Evolutionary conservation across 2,888 invertebrate genomes (phyloP).

Genomic region (Campoplex capitator): DNA sequence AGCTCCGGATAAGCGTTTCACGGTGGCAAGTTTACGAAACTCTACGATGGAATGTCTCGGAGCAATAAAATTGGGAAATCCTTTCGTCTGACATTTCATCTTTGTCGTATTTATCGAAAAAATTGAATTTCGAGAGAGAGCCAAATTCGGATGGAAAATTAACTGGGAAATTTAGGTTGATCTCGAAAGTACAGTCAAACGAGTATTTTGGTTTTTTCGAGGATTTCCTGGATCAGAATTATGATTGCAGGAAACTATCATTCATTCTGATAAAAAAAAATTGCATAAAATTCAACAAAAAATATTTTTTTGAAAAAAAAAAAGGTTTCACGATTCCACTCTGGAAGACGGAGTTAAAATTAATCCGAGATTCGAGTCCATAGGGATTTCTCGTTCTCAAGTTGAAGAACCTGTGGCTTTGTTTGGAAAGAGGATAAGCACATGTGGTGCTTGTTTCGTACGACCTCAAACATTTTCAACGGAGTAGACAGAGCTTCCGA

Average conservation of each 20-base stretch:
- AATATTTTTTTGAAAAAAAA: not conserved
- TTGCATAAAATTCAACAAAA: not conserved
- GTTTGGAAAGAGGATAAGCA: slow-evolving; percentile 43
- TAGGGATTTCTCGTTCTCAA: not conserved
- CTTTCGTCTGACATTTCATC: not conserved
- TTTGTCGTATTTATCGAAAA: not conserved
- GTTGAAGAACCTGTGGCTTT: slow-evolving; percentile 47
- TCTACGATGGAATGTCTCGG: slow-evolving; percentile 14
- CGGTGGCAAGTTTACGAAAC: slow-evolving; percentile 15
- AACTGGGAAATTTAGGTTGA: not conserved
- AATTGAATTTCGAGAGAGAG: not conserved
- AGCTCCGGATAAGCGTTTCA: not conserved
- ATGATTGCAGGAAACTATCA: not conserved
- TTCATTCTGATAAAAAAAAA: too few relatives aligned
- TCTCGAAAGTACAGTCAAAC: not conserved
- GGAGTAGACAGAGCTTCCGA: slow-evolving; percentile 15
- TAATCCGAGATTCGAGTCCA: not conserved
- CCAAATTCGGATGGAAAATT: not conserved
- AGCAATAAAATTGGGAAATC: not conserved
- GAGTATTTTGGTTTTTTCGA: not conserved
- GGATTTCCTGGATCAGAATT: not conserved
- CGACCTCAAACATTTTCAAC: slow-evolving; percentile 22
- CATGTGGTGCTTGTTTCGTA: slow-evolving; percentile 5
- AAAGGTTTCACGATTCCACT: not conserved
- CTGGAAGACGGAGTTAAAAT: not conserved